Evolutionary conservation across 2,888 invertebrate species (phyloP).

Genomic region (Hypolimnas misippus): DNA sequence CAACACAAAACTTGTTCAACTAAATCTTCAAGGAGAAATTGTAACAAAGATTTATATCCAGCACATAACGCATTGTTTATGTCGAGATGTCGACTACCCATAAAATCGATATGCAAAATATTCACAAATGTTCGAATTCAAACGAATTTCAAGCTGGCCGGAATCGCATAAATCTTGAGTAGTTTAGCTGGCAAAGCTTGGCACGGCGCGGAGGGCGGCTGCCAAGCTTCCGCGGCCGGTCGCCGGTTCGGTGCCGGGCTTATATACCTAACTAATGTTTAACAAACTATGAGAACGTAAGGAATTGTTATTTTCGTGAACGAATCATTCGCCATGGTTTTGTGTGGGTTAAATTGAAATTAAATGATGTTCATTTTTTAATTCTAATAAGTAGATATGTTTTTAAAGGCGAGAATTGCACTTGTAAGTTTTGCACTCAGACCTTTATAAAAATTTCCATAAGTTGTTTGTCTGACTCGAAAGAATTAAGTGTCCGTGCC

Average conservation of each 20-base stretch:
- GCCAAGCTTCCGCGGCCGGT: slow-evolving; percentile 48
- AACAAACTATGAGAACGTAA: background rate
- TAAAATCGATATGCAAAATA: slow-evolving; percentile 16
- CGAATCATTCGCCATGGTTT: too few relatives aligned
- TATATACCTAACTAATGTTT: slow-evolving; percentile 3
- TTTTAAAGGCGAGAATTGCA: too few relatives aligned
- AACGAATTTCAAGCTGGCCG: slow-evolving; percentile 27
- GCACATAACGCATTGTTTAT: slow-evolving; percentile 9
- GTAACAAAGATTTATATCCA: slow-evolving; percentile 1
- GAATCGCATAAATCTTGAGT: slow-evolving; percentile 46
- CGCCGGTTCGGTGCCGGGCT: slow-evolving; percentile 41
- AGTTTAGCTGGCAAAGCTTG: slow-evolving; percentile 42
- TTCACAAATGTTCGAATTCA: slow-evolving; percentile 16
- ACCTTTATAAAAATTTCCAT: too few relatives aligned
- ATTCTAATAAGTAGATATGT: too few relatives aligned
- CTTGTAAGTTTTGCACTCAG: too few relatives aligned
- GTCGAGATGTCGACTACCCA: slow-evolving; percentile 2
- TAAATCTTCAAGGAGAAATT: background rate
- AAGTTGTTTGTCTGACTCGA: too few relatives aligned
- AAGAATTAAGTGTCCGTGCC: too few relatives aligned
- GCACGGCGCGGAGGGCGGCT: slow-evolving; percentile 37
- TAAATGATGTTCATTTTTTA: too few relatives aligned
- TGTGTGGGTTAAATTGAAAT: too few relatives aligned
- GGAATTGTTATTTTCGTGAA: background rate
- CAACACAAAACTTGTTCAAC: background rate